phyloP scores from a whole-genome alignment of 2,797 vertebrate species.

The Lepus townsendii region DNA sequence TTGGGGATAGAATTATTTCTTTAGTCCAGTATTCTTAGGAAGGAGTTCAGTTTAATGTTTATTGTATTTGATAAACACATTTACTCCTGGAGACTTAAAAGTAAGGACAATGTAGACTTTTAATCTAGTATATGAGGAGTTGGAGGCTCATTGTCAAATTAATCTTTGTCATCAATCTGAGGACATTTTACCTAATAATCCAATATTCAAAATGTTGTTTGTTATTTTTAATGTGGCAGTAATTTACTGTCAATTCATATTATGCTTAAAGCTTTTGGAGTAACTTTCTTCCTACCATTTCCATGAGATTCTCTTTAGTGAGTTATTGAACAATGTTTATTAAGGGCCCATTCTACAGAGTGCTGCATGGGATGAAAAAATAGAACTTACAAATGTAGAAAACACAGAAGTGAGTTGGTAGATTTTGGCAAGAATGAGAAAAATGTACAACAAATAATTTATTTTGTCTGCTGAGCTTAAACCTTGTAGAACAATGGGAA shows the following conservation, averaged over 20 bases:
- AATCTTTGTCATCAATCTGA: neutral
- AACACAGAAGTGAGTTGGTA: neutral
- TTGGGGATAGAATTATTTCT: neutral
- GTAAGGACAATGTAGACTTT: neutral
- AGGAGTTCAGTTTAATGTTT: neutral
- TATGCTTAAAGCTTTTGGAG: neutral
- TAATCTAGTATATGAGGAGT: neutral
- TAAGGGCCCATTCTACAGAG: accelerated
- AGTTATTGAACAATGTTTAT: neutral
- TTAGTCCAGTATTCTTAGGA: neutral
- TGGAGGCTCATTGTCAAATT: neutral
- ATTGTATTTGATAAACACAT: slow-evolving; percentile 1
- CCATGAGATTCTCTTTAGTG: neutral
- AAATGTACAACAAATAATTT: neutral
- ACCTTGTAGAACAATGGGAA: neutral
- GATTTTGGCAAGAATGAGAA: neutral
- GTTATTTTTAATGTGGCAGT: neutral
- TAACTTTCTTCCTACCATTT: neutral
- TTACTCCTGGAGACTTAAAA: neutral
- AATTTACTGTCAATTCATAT: neutral
- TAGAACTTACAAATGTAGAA: neutral
- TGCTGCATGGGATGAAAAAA: neutral
- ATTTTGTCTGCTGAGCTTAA: neutral
- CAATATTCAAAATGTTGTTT: neutral
- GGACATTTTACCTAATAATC: neutral